Conservation (phyloP, 2,888 invertebrate genomes). For the Tinea pellionella region DNA sequence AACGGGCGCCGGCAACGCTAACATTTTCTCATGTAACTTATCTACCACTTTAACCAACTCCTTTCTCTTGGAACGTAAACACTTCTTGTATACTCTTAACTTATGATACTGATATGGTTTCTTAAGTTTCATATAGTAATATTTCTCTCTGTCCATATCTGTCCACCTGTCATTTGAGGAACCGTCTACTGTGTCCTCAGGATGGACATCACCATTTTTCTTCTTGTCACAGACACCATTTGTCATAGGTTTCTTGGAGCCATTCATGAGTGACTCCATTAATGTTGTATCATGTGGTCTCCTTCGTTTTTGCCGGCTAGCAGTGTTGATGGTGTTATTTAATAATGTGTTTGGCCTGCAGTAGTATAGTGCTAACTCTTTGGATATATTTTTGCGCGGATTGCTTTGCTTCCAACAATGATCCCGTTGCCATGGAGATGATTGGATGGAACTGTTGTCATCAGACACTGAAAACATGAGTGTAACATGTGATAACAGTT, state of each 20-base stretch:
- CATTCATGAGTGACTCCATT: conserved; percentile 30
- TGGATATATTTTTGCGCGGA: conserved; percentile 79
- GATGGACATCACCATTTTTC: conserved; percentile 38
- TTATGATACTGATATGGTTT: conserved; percentile 65
- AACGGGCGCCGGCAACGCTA: conserved; percentile 43
- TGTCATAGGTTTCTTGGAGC: conserved; percentile 26
- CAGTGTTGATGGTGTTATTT: conserved; percentile 43
- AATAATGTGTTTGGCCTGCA: conserved; percentile 68
- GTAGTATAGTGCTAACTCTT: conserved; percentile 79
- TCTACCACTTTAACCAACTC: conserved; percentile 18
- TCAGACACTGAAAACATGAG: conserved; percentile 75
- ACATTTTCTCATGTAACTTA: conserved; percentile 36
- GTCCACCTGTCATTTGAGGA: conserved; percentile 28
- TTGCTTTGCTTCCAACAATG: conserved; percentile 89
- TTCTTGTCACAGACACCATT: conserved; percentile 41
- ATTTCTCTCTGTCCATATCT: conserved; percentile 51
- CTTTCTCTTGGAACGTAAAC: neutral
- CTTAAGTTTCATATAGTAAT: conserved; percentile 63
- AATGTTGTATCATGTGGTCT: conserved; percentile 70
- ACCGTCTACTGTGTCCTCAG: conserved; percentile 42
- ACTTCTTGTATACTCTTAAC: conserved; percentile 58
- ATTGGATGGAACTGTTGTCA: conserved; percentile 91
- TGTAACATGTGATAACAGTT: neutral
- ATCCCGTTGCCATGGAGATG: conserved; percentile 91
- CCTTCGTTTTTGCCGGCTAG: conserved; percentile 70